Percentiles rank a stretch among this genome's conserved stretches.
phyloP scores from a whole-genome alignment of 2,113 vertebrate genomes.

The Apus apus region DNA sequence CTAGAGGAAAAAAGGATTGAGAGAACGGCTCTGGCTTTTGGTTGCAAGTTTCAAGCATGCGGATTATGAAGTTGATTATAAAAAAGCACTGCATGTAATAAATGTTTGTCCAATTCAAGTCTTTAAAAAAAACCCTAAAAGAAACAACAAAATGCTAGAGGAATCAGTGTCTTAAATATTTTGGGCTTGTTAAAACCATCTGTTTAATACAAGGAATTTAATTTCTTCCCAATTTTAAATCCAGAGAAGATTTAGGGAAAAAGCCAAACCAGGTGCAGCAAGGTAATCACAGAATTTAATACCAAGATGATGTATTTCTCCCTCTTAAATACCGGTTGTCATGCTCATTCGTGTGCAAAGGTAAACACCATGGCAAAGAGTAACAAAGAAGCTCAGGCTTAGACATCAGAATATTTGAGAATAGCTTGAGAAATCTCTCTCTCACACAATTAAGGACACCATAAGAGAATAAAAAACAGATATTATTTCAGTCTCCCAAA shows the following conservation, averaged over 20 bases:
- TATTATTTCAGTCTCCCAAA: background rate
- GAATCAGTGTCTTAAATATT: background rate
- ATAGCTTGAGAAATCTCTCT: background rate
- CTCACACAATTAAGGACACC: rapidly evolving
- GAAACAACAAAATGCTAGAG: background rate
- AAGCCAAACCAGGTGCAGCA: background rate
- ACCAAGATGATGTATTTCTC: background rate
- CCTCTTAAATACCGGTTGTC: background rate
- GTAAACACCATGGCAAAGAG: background rate
- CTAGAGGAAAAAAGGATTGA: background rate
- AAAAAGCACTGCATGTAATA: background rate
- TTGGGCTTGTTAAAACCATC: background rate
- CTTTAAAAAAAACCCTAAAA: background rate
- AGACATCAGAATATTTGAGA: background rate
- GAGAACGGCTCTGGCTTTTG: background rate
- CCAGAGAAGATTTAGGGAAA: background rate
- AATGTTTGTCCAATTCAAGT: background rate
- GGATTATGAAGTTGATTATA: background rate
- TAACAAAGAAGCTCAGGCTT: background rate
- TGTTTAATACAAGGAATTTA: background rate
- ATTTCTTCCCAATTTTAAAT: background rate
- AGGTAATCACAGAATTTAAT: background rate
- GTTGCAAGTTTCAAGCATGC: background rate
- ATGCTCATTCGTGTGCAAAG: background rate
- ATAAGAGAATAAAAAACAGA: background rate